These are phyloP conservation scores for Gerris lacustris DNA, from an alignment of 2,888 invertebrate genomes.

Conservation along the genomic window DNA sequence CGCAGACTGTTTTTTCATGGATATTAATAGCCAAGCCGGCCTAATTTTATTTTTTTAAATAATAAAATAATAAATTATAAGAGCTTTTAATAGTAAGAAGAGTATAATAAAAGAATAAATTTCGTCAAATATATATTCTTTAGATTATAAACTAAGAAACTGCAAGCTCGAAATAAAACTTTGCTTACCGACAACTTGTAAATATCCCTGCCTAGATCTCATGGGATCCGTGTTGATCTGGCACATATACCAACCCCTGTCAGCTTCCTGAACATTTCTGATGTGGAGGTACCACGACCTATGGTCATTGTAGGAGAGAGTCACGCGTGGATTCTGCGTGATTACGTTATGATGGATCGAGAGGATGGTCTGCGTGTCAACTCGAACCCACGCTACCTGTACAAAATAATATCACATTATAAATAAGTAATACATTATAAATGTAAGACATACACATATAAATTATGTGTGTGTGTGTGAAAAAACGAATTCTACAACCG, in stretches of 20 bases:
- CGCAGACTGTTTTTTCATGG: too few species aligned
- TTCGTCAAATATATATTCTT: too few species aligned
- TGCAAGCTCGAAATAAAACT: too few species aligned
- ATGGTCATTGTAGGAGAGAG: slow-evolving; percentile 76
- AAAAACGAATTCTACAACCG: background rate
- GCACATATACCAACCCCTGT: slow-evolving; percentile 86
- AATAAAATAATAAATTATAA: too few species aligned
- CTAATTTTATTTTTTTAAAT: too few species aligned
- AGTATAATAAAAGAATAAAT: too few species aligned
- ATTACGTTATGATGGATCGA: slow-evolving; percentile 86
- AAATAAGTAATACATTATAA: background rate
- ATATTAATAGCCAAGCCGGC: too few species aligned
- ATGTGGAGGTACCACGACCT: slow-evolving; percentile 83
- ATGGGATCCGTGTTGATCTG: slow-evolving; percentile 91
- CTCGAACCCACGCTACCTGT: slow-evolving; percentile 85
- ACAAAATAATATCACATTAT: slow-evolving; percentile 21
- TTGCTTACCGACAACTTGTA: slow-evolving; percentile 80
- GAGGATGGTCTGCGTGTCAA: slow-evolving; percentile 82
- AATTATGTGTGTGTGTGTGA: too few species aligned
- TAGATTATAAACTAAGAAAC: too few species aligned
- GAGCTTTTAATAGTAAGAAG: too few species aligned
- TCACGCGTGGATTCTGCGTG: slow-evolving; percentile 78
- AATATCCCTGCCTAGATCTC: slow-evolving; percentile 75
- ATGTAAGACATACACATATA: slow-evolving; percentile 11
- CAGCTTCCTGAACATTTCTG: slow-evolving; percentile 72